A percentile compares a stretch with the other conserved stretches of the same genome.
Evolutionary conservation across 2,797 vertebrate genomes (phyloP).

Genomic region (Phalloptychus januarius): DNA sequence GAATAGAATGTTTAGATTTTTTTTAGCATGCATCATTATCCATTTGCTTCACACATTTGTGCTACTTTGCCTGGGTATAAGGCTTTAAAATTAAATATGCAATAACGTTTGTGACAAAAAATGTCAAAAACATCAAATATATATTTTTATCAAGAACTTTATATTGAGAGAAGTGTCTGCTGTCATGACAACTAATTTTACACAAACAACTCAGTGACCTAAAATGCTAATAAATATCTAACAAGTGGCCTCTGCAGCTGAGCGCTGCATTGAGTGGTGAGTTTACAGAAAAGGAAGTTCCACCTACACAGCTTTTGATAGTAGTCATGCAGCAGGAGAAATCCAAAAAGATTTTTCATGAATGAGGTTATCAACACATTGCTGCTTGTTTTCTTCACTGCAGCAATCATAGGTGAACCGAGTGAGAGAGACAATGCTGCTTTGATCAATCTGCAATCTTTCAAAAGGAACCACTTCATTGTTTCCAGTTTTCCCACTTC

Average conservation of each 20-base stretch:
- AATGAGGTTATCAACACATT: background rate
- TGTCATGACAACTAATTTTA: slow-evolving; percentile 5
- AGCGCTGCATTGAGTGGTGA: background rate
- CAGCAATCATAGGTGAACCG: background rate
- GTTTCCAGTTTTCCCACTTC: background rate
- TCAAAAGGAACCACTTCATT: background rate
- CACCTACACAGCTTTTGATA: slow-evolving; percentile 3
- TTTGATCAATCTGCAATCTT: background rate
- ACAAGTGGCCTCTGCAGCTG: slow-evolving; percentile 12
- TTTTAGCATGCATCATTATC: too few relatives aligned
- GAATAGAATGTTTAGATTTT: background rate
- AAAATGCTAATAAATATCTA: slow-evolving; percentile 32
- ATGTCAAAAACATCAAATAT: background rate
- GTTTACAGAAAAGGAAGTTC: slow-evolving; percentile 27
- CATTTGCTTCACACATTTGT: background rate
- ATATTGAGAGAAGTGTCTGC: background rate
- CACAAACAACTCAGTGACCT: slow-evolving; percentile 5
- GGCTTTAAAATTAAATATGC: background rate
- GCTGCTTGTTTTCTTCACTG: background rate
- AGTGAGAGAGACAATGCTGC: background rate
- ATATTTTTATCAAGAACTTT: background rate
- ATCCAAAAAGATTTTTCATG: background rate
- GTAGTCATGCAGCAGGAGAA: background rate
- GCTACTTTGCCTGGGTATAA: background rate
- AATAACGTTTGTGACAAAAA: background rate